Base-by-base conservation (phyloP, 2,113 vertebrate genomes). In the Promerops cafer region DNA sequence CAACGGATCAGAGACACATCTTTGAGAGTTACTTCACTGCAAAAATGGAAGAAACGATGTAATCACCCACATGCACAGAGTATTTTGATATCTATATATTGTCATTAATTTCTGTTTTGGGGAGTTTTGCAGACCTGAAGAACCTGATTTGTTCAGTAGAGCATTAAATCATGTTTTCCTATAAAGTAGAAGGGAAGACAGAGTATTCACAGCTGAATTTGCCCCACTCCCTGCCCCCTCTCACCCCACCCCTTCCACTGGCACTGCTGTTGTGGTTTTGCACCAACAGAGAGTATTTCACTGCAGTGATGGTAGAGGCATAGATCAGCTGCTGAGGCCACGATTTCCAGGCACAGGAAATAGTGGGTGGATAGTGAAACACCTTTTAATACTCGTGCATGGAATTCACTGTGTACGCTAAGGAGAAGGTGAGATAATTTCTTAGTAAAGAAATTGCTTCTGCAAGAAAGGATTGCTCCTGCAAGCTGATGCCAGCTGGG, bases 181-280 rank as follows among this genome's bases (percentile, higher is more conserved):
- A 22, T 65, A 42, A 90, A 79, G 26, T 53, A 83, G 76, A 89
- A 85, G 11, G 13, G 59, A 83, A 85, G 50, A 57, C 27, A 66
- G 64, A 61, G 19, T 65, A 39, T 14, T 83, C 47, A 76, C 23
- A 44, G 54, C n/a, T 65, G 66, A 79, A 69, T 87, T 90, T 89
- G 17, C 3, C 2, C 13, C 9, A 12, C 8, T 8, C 10, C 8
- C 4, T 1, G 0, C 2, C 1, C 7, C 7, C 33, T n/a, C n/a
- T n/a, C n/a, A n/a, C 7, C 4, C 18, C 7, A 2, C 4, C 28
- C 31, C 20, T 30, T 54, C 4, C 0, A 0, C 14, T 5, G 2
- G 13, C 0, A 0, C 30, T 57, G 20, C 39, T 28, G 21, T 33
- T 33, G 18, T 45, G 35, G 30, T 69, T 91, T 87, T 84, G 28